A percentile compares a stretch with the other conserved stretches of the same genome.
These are phyloP conservation scores for Drosophila maculinotata DNA, from an alignment of 2,888 invertebrate genomes.

Conservation along the genomic window DNA sequence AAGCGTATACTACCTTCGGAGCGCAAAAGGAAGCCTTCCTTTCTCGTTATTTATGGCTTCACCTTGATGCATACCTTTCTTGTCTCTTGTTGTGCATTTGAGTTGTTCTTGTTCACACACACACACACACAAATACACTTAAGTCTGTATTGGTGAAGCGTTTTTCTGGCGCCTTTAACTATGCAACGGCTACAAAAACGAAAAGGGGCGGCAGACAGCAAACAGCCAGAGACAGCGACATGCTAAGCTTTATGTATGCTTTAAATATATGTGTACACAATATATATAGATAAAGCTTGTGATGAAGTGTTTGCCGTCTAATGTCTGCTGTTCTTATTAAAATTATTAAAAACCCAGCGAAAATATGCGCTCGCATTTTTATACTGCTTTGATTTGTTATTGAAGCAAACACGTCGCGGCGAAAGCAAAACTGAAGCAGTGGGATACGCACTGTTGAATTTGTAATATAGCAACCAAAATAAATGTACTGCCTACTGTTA, in stretches of 20 bases:
- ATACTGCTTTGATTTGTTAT: conserved; percentile 70
- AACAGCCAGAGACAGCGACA: conserved; percentile 14
- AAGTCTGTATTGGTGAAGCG: not conserved
- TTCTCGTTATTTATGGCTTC: conserved; percentile 10
- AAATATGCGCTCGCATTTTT: conserved; percentile 15
- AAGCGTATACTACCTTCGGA: too few species aligned
- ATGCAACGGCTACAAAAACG: conserved; percentile 49
- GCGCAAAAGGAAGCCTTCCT: too few species aligned
- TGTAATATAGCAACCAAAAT: conserved; percentile 66
- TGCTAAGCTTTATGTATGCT: not conserved
- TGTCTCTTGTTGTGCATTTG: conserved; percentile 23
- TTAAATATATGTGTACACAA: conserved; percentile 2
- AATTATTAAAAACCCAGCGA: conserved; percentile 42
- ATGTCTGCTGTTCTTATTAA: conserved; percentile 41
- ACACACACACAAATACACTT: not conserved
- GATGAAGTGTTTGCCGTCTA: conserved; percentile 31
- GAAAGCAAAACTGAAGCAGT: not conserved
- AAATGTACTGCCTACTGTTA: conserved; percentile 58
- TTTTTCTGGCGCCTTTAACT: conserved; percentile 49
- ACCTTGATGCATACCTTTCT: not conserved
- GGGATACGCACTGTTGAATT: conserved; percentile 53
- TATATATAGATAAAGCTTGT: conserved; percentile 3
- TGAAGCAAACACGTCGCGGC: conserved; percentile 61
- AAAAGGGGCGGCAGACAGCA: conserved; percentile 33
- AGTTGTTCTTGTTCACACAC: not conserved